Evolutionary conservation across 2,797 vertebrate genomes (phyloP), one percentile per base, ranked within the genome.

Genomic region (Sylvilagus floridanus): DNA sequence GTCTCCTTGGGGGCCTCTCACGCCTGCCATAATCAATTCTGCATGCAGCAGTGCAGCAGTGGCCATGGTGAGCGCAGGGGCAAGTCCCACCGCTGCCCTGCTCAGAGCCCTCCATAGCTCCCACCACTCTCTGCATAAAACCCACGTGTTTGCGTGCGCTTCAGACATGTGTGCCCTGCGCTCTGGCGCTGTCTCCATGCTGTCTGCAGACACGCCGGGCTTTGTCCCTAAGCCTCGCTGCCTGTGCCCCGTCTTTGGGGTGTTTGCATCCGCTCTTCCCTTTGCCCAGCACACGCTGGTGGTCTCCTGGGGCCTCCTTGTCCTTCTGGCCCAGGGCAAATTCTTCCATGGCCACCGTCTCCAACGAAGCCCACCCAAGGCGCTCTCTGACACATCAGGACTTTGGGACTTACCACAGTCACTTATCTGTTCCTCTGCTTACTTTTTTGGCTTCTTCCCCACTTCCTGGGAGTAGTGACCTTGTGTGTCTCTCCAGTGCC

Each of bases 101-200:
- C 63, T 30, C 42, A 4, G 14, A 90, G 71, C 50, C 26, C 57
- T 78, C 11, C 42, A 26, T 4, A 30, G 24, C 22, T 71, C 14
- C 5, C 10, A 22, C 60, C n/a, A 24, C 60, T 37, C 22, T 17
- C 3, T 47, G 22, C 54, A 57, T 54, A 35, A 57, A 82, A 42
- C 62, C 66, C 12, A 28, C 57, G 66, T 11, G 30, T 52, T 32
- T 65, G 14, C 3, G 13, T 9, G 52, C n/a, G 28, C n/a, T 10
- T 2, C 24, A 4, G 5, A 19, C 28, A 54, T 30, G 2, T 0
- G 0, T 1, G 35, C 75, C 54, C 37, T 69, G 63, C 17, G n/a
- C n/a, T 42, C 79, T 28, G 75, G 30, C n/a, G 54, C 30, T 1
- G 0, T 8, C 50, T 62, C 87, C 3, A 2, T 37, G 83, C 63